These are phyloP conservation scores for Neria commutata DNA, from an alignment of 2,888 invertebrate species.

Conservation along the genomic window DNA sequence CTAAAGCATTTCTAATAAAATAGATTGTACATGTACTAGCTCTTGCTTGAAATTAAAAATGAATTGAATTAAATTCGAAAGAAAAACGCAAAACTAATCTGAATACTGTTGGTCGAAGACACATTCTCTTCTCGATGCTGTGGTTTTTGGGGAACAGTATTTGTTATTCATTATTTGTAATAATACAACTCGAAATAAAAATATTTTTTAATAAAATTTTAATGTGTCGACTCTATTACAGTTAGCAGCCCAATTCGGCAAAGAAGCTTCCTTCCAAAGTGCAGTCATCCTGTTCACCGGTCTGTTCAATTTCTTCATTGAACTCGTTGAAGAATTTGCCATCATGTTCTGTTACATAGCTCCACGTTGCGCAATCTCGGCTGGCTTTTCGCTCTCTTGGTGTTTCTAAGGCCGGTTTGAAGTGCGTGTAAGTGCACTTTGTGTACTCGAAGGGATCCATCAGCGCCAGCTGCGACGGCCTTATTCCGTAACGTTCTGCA, in stretches of 20 bases:
- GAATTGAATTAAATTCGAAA: no score
- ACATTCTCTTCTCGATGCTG: no score
- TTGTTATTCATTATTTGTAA: no score
- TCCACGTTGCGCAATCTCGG: conserved; percentile 30
- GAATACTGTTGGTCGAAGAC: no score
- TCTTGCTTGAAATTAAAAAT: no score
- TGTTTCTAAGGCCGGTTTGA: conserved; percentile 34
- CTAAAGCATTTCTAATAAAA: no score
- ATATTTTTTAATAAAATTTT: no score
- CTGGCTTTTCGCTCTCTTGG: conserved; percentile 18
- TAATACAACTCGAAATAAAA: no score
- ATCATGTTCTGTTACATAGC: conserved; percentile 33
- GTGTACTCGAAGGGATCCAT: conserved; percentile 32
- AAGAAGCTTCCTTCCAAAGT: conserved; percentile 44
- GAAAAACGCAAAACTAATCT: no score
- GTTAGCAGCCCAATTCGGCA: conserved; percentile 32
- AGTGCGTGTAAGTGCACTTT: conserved; percentile 42
- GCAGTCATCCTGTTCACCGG: conserved; percentile 31
- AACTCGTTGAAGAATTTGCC: conserved; percentile 53
- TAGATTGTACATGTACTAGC: no score
- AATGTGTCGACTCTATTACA: not conserved
- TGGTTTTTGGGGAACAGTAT: no score
- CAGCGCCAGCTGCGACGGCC: conserved; percentile 41
- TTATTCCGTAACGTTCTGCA: conserved; percentile 65
- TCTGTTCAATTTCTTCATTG: conserved; percentile 30